A percentile compares a stretch with the other conserved stretches of the same genome.
Evolutionary conservation across 2,888 invertebrate genomes (phyloP).

Genomic region (Eilema depressum): DNA sequence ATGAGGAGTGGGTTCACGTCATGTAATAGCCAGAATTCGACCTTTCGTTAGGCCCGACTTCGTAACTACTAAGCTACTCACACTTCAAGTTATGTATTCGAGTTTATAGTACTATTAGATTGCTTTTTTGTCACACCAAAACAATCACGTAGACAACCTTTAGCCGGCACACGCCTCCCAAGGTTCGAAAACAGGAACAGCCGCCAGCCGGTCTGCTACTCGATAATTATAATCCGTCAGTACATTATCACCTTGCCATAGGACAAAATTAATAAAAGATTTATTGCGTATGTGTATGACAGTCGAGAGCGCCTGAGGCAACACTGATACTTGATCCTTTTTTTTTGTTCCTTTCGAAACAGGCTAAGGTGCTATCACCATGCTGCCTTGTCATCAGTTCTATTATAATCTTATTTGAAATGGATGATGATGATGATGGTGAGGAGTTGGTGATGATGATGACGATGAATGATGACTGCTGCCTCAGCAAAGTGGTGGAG

Average conservation of each 20-base stretch:
- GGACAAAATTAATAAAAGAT: conserved; percentile 18
- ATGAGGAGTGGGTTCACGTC: no score
- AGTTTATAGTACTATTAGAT: not conserved
- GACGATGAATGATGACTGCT: no score
- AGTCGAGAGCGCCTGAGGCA: not conserved
- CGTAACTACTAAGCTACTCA: no score
- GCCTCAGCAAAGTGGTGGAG: no score
- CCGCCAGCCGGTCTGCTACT: not conserved
- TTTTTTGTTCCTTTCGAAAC: no score
- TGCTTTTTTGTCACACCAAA: not conserved
- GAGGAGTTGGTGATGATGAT: no score
- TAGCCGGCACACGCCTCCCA: not conserved
- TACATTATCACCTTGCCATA: conserved; percentile 27
- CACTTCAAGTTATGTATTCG: not conserved
- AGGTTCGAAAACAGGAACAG: conserved; percentile 22
- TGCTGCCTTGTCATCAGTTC: no score
- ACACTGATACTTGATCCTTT: not conserved
- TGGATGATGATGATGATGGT: no score
- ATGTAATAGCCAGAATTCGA: no score
- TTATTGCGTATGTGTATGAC: not conserved
- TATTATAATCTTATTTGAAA: no score
- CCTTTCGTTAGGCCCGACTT: no score
- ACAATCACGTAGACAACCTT: not conserved
- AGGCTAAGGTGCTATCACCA: no score
- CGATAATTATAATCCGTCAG: conserved; percentile 12